Evolutionary conservation across 2,797 vertebrate species (phyloP), one percentile per base, ranked within the genome.

Genomic region (Rhinogobio ventralis): DNA sequence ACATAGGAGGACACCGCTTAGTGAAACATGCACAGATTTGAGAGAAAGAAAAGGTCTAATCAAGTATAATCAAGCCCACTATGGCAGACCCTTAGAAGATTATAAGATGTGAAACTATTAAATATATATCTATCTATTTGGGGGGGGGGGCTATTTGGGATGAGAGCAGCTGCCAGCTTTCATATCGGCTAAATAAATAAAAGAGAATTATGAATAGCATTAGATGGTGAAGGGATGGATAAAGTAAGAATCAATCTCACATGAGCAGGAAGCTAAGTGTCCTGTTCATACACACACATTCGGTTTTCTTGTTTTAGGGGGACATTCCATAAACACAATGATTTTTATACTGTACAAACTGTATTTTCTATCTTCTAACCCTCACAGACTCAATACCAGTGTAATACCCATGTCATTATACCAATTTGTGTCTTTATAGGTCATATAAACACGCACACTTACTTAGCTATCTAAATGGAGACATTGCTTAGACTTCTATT

Each of bases 121-220:
- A 74, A 71, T 85, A 69, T 72, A 36, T 62, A 46, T n/a, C n/a
- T n/a, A n/a, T n/a, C n/a, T n/a, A n/a, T n/a, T n/a, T n/a, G n/a
- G n/a, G n/a, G n/a, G n/a, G n/a, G n/a, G n/a, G n/a, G n/a, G n/a
- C n/a, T n/a, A n/a, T n/a, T n/a, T n/a, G n/a, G n/a, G 49, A 79
- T 79, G 33, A 82, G 74, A 68, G 42, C 67, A 74, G 72, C 39
- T 42, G 39, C 9, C 39, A 42, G 39, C 60, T 89, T 89, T 82
- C 79, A 84, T 79, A 82, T 79, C 39, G 66, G 62, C 79, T 82
- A 86, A 84, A 87, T 88, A 87, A 87, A 87, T 89, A 28, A 85
- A 89, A 89, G 78, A 62, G 82, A 86, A 89, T 86, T 87, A 87
- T 84, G 62, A 89, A 86, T 87, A 84, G 69, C 73, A 82, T 80